phyloP scores from a whole-genome alignment of 2,888 invertebrate species.

The Eugnorisma glareosa region DNA sequence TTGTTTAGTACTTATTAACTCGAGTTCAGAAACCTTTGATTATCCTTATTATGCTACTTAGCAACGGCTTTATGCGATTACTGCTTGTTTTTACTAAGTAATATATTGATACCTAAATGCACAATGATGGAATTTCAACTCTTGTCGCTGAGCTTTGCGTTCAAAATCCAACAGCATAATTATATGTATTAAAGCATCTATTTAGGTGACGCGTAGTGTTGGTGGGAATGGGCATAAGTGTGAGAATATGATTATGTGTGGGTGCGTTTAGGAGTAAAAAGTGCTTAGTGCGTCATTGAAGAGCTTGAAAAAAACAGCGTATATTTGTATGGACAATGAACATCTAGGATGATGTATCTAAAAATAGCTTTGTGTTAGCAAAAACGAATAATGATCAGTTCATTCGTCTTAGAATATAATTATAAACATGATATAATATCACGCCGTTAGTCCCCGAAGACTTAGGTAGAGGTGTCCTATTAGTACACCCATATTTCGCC shows the following conservation, averaged over 20 bases:
- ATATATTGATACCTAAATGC: not conserved
- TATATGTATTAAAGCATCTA: not conserved
- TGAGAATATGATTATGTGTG: not conserved
- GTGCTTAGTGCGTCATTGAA: slow-evolving; percentile 23
- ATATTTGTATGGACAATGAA: slow-evolving; percentile 13
- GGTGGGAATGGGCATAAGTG: not conserved
- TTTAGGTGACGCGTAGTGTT: not conserved
- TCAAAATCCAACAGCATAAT: not conserved
- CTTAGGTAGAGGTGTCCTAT: no score
- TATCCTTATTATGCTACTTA: slow-evolving; percentile 28
- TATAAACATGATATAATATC: no score
- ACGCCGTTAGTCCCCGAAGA: no score
- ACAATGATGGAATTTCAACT: not conserved
- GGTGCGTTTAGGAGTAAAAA: slow-evolving; percentile 19
- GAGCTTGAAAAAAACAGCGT: slow-evolving; percentile 18
- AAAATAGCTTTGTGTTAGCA: slow-evolving; percentile 14
- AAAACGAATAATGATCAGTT: not conserved
- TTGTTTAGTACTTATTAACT: slow-evolving; percentile 18
- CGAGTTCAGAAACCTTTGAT: slow-evolving; percentile 41
- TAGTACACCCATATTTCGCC: no score
- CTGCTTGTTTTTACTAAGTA: not conserved
- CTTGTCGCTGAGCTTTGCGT: not conserved
- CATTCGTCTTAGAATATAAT: not conserved
- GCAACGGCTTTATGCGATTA: slow-evolving; percentile 11
- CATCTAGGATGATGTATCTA: not conserved